phyloP scores from a whole-genome alignment of 2,797 vertebrate species.

The Aratinga solstitialis region DNA sequence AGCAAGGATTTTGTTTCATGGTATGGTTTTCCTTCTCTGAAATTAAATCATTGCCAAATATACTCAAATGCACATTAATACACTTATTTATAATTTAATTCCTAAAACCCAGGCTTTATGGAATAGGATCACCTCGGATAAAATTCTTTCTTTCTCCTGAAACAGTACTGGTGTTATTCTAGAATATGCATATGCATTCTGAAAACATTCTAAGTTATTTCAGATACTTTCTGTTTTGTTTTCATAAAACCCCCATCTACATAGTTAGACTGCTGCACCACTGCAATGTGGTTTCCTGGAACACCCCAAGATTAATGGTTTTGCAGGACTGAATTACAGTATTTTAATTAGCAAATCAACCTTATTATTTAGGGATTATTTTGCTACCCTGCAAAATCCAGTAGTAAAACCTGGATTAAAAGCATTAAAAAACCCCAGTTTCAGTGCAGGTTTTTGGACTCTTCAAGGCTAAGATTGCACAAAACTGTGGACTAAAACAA shows the following conservation, averaged over 20 bases:
- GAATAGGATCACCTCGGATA: neutral
- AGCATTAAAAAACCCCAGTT: neutral
- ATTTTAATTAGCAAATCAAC: neutral
- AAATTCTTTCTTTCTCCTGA: neutral
- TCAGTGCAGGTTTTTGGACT: neutral
- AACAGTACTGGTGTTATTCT: neutral
- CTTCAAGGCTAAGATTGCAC: neutral
- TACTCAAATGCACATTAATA: neutral
- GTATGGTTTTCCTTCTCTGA: neutral
- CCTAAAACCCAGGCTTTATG: neutral
- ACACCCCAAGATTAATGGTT: neutral
- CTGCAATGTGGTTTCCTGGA: neutral
- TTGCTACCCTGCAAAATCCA: neutral
- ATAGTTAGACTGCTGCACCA: neutral
- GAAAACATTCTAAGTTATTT: neutral
- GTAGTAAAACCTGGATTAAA: neutral
- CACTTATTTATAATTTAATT: neutral
- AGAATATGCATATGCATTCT: neutral
- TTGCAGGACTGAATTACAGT: neutral
- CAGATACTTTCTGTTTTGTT: neutral
- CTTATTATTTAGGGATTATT: neutral
- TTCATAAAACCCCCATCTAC: neutral
- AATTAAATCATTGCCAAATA: conserved; percentile 7
- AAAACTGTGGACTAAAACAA: neutral
- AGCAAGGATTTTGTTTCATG: neutral